Base-by-base conservation (phyloP, 2,888 invertebrate genomes). In the Bruchidius siliquastri region DNA sequence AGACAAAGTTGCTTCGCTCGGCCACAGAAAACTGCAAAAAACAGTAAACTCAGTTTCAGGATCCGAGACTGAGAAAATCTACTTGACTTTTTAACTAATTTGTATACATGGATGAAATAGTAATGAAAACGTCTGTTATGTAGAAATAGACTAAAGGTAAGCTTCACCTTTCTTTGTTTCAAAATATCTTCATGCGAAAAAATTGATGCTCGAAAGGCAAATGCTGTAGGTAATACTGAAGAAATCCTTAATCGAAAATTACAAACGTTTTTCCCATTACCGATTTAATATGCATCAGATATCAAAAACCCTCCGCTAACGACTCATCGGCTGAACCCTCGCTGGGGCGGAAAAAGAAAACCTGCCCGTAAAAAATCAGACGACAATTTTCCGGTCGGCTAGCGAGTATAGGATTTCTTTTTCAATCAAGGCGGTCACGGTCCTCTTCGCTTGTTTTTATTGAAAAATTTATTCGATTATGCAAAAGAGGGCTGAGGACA, bases 351-450 rank as follows among this genome's bases (percentile, higher is more conserved):
- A 49, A 49, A 49, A 49, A 49, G 49, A 49, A 49, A 49, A 49
- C 49, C 49, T 49, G 6, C 49, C 49, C 49, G 49, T 49, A 49
- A 49, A 49, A 49, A 49, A 49, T 49, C 49, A 49, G 49, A 49
- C 49, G 49, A 49, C 49, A 49, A 49, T 49, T 49, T 49, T 49
- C 49, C 49, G 49, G 13, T 49, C 49, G 49, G 49, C 49, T 49
- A 49, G 49, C 68, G 74, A 76, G 81, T 82, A 83, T 83, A 80
- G 82, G 82, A 82, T 83, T 84, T 83, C 82, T 83, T 84, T 83
- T 83, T 83, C 84, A 83, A 83, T 84, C 83, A 82, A 81, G 81
- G 77, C 76, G 75, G 73, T 76, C 76, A 78, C 75, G 76, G 49
- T 4, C 13, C 49, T 49, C 49, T 49, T 49, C 49, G 49, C 18